Conservation (phyloP, 2,888 invertebrate genomes). For the Augochlorella aurata region DNA sequence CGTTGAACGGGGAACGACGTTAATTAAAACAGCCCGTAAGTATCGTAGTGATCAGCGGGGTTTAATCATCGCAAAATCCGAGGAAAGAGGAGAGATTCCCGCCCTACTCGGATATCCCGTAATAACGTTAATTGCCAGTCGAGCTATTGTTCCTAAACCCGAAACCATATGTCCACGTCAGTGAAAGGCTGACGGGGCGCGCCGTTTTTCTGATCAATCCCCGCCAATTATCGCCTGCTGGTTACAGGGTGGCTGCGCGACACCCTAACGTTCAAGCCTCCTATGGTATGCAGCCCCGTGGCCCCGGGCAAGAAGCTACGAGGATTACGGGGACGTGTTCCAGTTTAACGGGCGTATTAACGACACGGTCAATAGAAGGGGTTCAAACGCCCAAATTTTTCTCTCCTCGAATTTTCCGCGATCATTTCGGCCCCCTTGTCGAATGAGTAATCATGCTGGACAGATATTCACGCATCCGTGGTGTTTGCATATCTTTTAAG, state of each 20-base stretch:
- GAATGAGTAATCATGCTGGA: neutral
- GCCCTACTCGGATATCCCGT: constrained; percentile 15
- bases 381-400: neutral
- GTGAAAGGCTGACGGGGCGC: constrained; percentile 29
- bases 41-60: neutral
- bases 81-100: constrained; percentile 6
- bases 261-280: constrained; percentile 40
- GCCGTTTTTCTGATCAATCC: constrained; percentile 52
- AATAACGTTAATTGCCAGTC: constrained; percentile 50
- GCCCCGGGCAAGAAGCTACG: constrained; percentile 52
- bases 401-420: neutral
- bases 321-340: constrained; percentile 55
- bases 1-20: neutral
- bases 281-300: constrained; percentile 24
- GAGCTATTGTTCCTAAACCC: constrained; percentile 47
- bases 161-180: constrained; percentile 45
- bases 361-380: neutral
- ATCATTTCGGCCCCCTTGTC: neutral
- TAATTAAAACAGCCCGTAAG: constrained; percentile 18
- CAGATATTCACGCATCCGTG: too few relatives aligned
- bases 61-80: constrained; percentile 17
- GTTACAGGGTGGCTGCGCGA: constrained; percentile 27
- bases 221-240: constrained; percentile 58
- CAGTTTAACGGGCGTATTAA: constrained; percentile 59
- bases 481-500: too few relatives aligned